Conservation (phyloP, 2,888 invertebrate species). For the Watsonalla cultraria region DNA sequence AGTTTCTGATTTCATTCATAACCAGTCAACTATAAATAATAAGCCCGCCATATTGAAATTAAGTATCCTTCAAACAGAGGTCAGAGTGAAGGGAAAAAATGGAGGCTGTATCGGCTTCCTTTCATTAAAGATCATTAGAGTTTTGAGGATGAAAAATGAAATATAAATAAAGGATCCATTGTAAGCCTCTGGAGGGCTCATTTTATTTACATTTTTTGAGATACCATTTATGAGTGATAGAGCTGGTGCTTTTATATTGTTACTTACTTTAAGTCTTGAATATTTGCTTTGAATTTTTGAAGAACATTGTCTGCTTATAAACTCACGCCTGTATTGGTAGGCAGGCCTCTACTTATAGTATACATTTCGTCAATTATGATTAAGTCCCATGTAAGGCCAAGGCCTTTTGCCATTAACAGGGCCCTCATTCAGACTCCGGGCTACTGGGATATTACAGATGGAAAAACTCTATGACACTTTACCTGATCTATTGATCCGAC, state of each 20-base stretch:
- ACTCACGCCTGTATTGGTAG: too few relatives aligned
- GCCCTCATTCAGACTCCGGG: too few relatives aligned
- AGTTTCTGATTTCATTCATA: slow-evolving; percentile 27
- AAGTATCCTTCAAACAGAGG: slow-evolving; percentile 35
- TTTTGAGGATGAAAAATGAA: slow-evolving; percentile 60
- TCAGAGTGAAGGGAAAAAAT: slow-evolving; percentile 30
- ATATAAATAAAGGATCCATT: slow-evolving; percentile 55
- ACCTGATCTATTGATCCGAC: too few relatives aligned
- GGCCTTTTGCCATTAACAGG: too few relatives aligned
- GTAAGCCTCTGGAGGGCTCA: slow-evolving; percentile 34
- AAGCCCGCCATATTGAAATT: slow-evolving; percentile 44
- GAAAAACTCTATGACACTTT: too few relatives aligned
- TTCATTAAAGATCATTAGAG: slow-evolving; percentile 73
- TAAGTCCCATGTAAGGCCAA: too few relatives aligned
- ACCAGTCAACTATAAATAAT: slow-evolving; percentile 46
- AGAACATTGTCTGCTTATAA: too few relatives aligned
- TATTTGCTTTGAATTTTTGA: too few relatives aligned
- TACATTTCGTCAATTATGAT: too few relatives aligned
- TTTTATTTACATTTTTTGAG: slow-evolving; percentile 22
- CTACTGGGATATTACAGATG: too few relatives aligned
- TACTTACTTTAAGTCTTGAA: neutral
- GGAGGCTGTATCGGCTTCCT: slow-evolving; percentile 55
- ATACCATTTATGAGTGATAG: slow-evolving; percentile 8
- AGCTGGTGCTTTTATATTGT: neutral
- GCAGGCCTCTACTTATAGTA: too few relatives aligned